Conservation (phyloP, 2,888 invertebrate genomes). For the Fabriciana adippe region DNA sequence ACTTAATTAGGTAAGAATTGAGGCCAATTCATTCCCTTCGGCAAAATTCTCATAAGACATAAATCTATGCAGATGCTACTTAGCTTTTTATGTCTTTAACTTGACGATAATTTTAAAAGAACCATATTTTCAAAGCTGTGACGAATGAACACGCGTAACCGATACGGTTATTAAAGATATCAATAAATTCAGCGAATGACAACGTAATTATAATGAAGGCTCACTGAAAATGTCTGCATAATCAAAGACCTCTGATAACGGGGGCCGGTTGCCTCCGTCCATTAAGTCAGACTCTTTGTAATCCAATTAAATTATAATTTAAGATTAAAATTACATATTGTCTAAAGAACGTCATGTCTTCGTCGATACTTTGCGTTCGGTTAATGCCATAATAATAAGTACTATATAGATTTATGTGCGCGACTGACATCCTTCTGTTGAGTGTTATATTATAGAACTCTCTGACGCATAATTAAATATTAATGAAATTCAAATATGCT, state of each 20-base stretch:
- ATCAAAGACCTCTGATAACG: conserved; percentile 48
- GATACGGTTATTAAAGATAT: conserved; percentile 64
- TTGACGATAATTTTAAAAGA: conserved; percentile 36
- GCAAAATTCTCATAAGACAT: conserved; percentile 16
- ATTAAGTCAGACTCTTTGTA: conserved; percentile 59
- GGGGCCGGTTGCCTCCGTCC: conserved; percentile 51
- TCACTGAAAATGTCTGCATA: conserved; percentile 59
- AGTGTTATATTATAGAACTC: conserved; percentile 2
- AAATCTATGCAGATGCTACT: conserved; percentile 24
- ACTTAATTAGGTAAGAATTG: conserved; percentile 18
- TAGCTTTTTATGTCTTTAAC: conserved; percentile 30
- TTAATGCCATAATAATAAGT: conserved; percentile 14
- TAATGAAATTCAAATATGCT: conserved; percentile 28
- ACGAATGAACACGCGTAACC: conserved; percentile 56
- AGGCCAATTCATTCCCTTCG: conserved; percentile 13
- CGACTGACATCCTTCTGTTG: neutral
- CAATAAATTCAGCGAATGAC: conserved; percentile 66
- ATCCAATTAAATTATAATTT: conserved; percentile 56
- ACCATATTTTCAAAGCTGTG: conserved; percentile 42
- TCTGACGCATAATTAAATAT: conserved; percentile 18
- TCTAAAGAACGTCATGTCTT: conserved; percentile 45
- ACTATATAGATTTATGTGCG: conserved; percentile 5
- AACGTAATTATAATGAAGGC: conserved; percentile 61
- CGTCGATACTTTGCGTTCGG: conserved; percentile 19
- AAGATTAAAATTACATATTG: conserved; percentile 43